Percentiles rank a stretch among this genome's conserved stretches.
Evolutionary conservation across 1,140 invertebrate genomes (phyloP).

Genomic region (Diplogasteroides magnus): DNA sequence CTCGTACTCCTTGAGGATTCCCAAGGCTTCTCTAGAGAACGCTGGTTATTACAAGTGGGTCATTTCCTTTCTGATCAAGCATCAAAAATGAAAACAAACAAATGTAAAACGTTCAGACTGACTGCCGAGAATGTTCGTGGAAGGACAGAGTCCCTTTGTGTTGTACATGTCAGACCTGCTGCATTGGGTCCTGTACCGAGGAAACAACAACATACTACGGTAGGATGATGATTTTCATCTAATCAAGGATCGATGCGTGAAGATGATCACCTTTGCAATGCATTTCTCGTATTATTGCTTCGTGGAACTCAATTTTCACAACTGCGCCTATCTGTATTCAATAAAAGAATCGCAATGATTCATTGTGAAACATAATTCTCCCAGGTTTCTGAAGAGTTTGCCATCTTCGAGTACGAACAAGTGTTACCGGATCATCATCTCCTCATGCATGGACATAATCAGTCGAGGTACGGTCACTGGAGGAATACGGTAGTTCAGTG

Average conservation of each 20-base stretch:
- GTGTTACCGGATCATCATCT: constrained; percentile 12
- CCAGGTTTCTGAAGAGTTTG: constrained; percentile 32
- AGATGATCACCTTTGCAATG: too few species aligned
- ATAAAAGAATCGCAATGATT: constrained; percentile 9
- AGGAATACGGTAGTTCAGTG: too few species aligned
- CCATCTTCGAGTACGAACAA: constrained; percentile 32
- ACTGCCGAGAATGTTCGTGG: constrained; percentile 59
- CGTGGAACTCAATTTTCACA: too few species aligned
- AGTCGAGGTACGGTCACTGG: too few species aligned
- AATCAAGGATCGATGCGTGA: too few species aligned
- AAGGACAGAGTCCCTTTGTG: constrained; percentile 56
- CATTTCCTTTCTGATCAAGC: background rate
- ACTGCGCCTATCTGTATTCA: too few species aligned
- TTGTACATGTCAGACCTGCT: constrained; percentile 47
- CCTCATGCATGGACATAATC: too few species aligned
- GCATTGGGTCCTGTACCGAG: constrained; percentile 46
- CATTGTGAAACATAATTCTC: constrained; percentile 3
- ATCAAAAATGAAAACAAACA: too few species aligned
- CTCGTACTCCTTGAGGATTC: constrained; percentile 53
- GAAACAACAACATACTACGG: constrained; percentile 13
- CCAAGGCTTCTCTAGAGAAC: constrained; percentile 45
- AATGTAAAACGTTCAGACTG: constrained; percentile 29
- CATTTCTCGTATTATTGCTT: too few species aligned
- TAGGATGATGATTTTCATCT: too few species aligned
- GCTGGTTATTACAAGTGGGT: constrained; percentile 46